Percentiles rank a stretch among this genome's conserved stretches.
These are phyloP conservation scores for Oscheius myriophilus DNA, from an alignment of 2,888 invertebrate genomes.

Conservation along the genomic window DNA sequence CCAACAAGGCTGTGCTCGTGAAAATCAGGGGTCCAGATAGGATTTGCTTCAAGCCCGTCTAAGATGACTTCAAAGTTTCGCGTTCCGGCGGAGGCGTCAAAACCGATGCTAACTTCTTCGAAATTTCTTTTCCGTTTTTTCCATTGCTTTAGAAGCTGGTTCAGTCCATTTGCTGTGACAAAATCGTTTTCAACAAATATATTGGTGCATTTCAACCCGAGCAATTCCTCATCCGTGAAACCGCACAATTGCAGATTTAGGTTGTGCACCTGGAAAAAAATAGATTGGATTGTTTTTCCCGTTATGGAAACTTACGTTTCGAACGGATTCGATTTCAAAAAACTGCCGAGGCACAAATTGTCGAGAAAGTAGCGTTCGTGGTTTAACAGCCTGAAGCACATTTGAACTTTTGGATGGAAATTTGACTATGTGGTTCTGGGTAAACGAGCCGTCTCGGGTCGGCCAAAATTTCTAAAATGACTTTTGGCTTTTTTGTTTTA, in stretches of 20 bases:
- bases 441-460: too few species aligned
- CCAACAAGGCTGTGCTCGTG: conserved; percentile 13
- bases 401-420: too few species aligned
- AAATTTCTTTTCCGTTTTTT: conserved; percentile 8
- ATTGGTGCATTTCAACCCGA: neutral
- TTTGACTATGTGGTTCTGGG: too few species aligned
- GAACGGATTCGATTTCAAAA: too few species aligned
- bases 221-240: conserved; percentile 15
- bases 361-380: too few species aligned
- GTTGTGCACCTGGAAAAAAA: too few species aligned
- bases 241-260: neutral
- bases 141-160: conserved; percentile 16
- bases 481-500: too few species aligned
- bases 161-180: conserved; percentile 9
- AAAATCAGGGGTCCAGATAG: conserved; percentile 15
- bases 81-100: neutral
- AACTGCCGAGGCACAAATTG: too few species aligned
- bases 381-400: too few species aligned
- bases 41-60: conserved; percentile 5
- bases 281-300: too few species aligned
- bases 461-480: too few species aligned
- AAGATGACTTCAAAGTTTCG: conserved; percentile 14
- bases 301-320: too few species aligned
- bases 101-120: neutral
- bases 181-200: conserved; percentile 6